Base-by-base conservation (phyloP, 2,797 vertebrate species). In the Pteropus rufus region DNA sequence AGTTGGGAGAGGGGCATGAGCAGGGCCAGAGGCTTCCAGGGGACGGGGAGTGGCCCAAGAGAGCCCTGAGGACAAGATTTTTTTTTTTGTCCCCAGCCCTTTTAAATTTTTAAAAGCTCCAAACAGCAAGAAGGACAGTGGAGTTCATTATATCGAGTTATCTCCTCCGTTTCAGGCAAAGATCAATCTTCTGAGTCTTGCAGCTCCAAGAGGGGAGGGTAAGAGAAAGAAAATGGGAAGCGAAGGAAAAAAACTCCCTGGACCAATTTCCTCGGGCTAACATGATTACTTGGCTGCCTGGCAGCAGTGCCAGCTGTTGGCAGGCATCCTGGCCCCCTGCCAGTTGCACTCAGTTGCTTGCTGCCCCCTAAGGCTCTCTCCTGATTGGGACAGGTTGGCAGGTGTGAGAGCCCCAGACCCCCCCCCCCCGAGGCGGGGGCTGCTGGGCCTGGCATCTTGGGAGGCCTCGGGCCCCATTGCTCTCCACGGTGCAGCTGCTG, bases 91-190 rank as follows among this genome's bases (percentile, higher is more conserved):
- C 89, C 91, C 89, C 3, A 84, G 88, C 49, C 69, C 94, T 95
- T 95, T 96, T 88, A 94, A 93, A 94, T 94, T 90, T 96, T 97
- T 91, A 95, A 97, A 96, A 94, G 90, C 93, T 98, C 89, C 86
- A 81, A 94, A 94, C 95, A 95, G 97, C 86, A 86, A 95, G 95
- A 96, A 83, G 95, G 84, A 90, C 86, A 67, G 87, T 80, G 56
- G 94, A 97, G 95, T 98, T 98, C 97, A 97, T 98, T 97, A 97
- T 96, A 93, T 97, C 95, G 82, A 97, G 97, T 98, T 98, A 98
- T 97, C 97, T 96, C 96, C 94, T 97, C 89, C 5, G 41, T 95
- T 97, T 96, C 97, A 97, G 97, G 96, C 88, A 84, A 95, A 97
- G 95, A 98, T 98, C 97, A 97, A 97, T 98, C 97, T 98, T 97